These are phyloP conservation scores for Leucopsar rothschildi DNA, from an alignment of 2,113 vertebrate genomes.

Conservation along the genomic window DNA sequence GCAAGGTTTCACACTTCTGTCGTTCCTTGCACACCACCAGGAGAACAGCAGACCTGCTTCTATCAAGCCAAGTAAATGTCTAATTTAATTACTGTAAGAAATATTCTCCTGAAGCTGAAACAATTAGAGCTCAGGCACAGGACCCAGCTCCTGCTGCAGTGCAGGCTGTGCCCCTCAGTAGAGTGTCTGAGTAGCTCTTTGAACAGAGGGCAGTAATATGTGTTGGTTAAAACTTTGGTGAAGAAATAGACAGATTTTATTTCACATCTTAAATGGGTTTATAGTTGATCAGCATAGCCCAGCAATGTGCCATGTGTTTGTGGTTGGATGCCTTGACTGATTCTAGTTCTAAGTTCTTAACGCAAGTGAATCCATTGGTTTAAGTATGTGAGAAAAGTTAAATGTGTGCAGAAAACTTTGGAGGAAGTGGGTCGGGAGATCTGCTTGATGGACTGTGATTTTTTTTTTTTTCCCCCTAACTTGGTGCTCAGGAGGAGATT, in stretches of 20 bases:
- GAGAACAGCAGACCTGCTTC: background rate
- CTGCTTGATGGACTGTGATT: background rate
- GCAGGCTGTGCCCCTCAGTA: background rate
- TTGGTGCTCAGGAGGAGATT: background rate
- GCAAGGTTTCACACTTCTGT: background rate
- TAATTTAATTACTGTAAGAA: background rate
- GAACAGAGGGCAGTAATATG: background rate
- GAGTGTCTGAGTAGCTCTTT: background rate
- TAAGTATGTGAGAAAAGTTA: background rate
- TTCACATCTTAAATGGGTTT: background rate
- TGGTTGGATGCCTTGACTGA: background rate
- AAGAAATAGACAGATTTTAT: background rate
- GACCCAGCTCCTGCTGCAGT: background rate
- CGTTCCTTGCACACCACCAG: background rate
- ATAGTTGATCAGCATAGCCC: background rate
- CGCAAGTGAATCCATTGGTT: background rate
- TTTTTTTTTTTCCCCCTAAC: background rate
- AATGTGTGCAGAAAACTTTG: background rate
- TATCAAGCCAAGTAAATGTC: background rate
- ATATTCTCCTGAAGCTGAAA: background rate
- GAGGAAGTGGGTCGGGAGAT: background rate
- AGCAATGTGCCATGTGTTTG: background rate
- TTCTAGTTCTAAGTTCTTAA: background rate
- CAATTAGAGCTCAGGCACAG: background rate
- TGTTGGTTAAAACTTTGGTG: background rate